Evolutionary conservation across 2,888 invertebrate species (phyloP), one percentile per base, ranked within the genome.

Genomic region (Thereva nobilitata): DNA sequence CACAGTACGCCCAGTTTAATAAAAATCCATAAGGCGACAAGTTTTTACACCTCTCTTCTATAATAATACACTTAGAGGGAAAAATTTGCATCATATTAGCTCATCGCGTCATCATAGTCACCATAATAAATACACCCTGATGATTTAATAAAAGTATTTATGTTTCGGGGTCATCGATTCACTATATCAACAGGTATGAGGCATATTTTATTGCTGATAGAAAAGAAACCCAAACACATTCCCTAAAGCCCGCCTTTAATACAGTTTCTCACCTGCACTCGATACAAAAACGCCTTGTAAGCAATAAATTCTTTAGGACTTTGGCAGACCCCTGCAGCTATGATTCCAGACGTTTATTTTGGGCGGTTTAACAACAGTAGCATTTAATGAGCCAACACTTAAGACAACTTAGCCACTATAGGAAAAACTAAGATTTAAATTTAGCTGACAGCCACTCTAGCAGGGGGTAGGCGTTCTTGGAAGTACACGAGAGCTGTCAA

Each of bases 151-250:
- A 10, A 61, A 61, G 23, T 23, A 23, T 23, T 49, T 61, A 49
- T 40, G 40, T 23, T 61, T 61, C 61, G 61, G 61, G 61, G 61
- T 61, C 61, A 61, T 40, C 50, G 61, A 23, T 23, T 50, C 50
- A 50, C 35, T 34, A 38, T 50, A 61, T 61, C 61, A 61, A 61
- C 61, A 61, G 50, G 61, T 61, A 23, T 23, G 23, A 23, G 23
- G 23, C 23, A 23, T 23, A 23, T 23, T 23, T 23, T 23, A 23
- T 23, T 23, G 23, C 23, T 23, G 23, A 23, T 23, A 23, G 44
- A 44, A 44, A 44, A 44, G 1, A 3, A 44, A 44, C 8, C 44
- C 44, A 44, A 44, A 44, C n/a, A 44, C n/a, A 23, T 23, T 23
- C 23, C 23, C 23, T 23, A 23, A 23, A 23, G 23, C 23, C 23